phyloP scores from a whole-genome alignment of 2,797 vertebrate genomes.

The Lacerta viridis region DNA sequence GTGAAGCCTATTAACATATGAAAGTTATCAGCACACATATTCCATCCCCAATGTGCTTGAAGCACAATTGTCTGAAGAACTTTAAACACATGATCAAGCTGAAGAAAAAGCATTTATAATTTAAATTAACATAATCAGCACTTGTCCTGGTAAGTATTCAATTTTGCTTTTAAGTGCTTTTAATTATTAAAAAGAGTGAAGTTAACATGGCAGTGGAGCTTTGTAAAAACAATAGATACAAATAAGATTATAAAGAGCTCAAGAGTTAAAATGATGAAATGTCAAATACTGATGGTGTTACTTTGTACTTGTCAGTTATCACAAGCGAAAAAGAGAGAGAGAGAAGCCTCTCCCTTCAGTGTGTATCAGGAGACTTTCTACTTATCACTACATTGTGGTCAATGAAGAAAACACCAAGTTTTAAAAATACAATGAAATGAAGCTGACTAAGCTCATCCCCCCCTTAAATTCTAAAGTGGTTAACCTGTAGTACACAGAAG shows the following conservation, averaged over 20 bases:
- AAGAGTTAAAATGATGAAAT: slow-evolving; percentile 45
- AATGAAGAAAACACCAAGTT: slow-evolving; percentile 14
- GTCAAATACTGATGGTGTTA: slow-evolving; percentile 55
- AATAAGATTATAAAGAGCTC: slow-evolving; percentile 63
- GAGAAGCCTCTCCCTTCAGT: slow-evolving; percentile 48
- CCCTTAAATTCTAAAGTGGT: slow-evolving; percentile 55
- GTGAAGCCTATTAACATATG: slow-evolving; percentile 59
- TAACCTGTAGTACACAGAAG: slow-evolving; percentile 23
- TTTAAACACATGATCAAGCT: slow-evolving; percentile 71
- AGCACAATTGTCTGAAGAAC: slow-evolving; percentile 68
- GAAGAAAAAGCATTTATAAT: slow-evolving; percentile 76
- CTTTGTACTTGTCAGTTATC: slow-evolving; percentile 55
- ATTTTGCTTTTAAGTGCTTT: slow-evolving; percentile 77
- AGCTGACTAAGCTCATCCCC: too few species aligned
- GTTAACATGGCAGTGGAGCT: slow-evolving; percentile 58
- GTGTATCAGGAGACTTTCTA: slow-evolving; percentile 3
- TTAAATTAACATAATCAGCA: slow-evolving; percentile 79
- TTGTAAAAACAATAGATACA: slow-evolving; percentile 68
- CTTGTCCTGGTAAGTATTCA: slow-evolving; percentile 75
- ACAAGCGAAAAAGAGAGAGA: slow-evolving; percentile 34
- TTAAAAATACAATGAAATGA: slow-evolving; percentile 50
- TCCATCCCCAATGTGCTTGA: slow-evolving; percentile 65
- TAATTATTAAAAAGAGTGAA: slow-evolving; percentile 74
- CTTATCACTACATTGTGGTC: slow-evolving; percentile 15
- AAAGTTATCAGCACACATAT: slow-evolving; percentile 65